Conservation (phyloP, 2,113 vertebrate species). For the Mobula hypostoma region DNA sequence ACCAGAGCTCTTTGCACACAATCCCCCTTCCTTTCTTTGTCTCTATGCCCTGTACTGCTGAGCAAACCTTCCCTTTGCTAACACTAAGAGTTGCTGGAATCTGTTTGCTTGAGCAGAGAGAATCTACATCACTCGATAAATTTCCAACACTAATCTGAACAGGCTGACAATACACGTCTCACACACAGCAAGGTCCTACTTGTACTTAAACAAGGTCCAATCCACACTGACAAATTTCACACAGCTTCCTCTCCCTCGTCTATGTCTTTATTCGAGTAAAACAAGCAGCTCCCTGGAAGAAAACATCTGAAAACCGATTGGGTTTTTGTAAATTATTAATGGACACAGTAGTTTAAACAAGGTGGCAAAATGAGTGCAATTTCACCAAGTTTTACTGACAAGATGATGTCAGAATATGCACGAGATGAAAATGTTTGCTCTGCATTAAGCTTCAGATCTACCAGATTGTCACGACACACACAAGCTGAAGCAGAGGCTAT, state of each 20-base stretch:
- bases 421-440: neutral
- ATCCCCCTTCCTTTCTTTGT: neutral
- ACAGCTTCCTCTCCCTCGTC: neutral
- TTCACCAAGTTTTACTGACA: neutral
- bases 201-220: too few relatives aligned
- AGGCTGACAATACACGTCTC: neutral
- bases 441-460: neutral
- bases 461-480: neutral
- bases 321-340: neutral
- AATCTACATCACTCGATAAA: neutral
- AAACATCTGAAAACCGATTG: neutral
- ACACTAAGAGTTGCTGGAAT: neutral
- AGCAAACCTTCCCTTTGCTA: neutral
- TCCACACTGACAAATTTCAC: too few relatives aligned
- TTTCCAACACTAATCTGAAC: neutral
- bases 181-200: neutral
- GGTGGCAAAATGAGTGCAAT: neutral
- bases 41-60: too few relatives aligned
- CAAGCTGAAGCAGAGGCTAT: neutral
- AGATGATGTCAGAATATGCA: neutral
- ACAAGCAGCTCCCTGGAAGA: neutral
- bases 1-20: neutral
- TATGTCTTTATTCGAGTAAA: neutral
- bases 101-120: neutral
- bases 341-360: neutral